Evolutionary conservation across 2,888 invertebrate genomes (phyloP).

Genomic region (Stenurella melanura): DNA sequence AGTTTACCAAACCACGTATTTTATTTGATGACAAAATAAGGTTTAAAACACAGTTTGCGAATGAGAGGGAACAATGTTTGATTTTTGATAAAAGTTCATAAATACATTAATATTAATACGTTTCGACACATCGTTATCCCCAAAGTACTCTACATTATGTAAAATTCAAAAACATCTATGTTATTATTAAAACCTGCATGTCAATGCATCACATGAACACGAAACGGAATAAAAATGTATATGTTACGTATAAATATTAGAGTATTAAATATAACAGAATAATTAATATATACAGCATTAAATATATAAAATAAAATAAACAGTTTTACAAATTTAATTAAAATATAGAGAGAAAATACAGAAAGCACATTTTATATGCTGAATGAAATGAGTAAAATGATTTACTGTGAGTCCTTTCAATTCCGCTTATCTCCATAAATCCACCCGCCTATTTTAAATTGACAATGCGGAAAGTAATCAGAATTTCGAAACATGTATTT

Average conservation of each 20-base stretch:
- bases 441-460: conserved; percentile 36
- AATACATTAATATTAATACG: neutral
- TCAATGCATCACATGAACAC: neutral
- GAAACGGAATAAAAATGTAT: neutral
- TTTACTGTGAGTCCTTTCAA: conserved; percentile 39
- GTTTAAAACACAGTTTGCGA: no score
- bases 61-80: neutral
- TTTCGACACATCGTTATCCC: neutral
- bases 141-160: neutral
- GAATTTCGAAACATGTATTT: conserved; percentile 47
- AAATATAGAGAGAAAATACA: conserved; percentile 40
- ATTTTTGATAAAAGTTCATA: neutral
- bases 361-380: conserved; percentile 35
- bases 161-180: neutral
- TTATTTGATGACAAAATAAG: neutral
- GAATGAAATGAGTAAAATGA: conserved; percentile 39
- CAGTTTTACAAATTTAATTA: conserved; percentile 34
- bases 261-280: neutral
- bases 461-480: conserved; percentile 54
- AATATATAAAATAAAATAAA: conserved; percentile 14
- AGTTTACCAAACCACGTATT: neutral
- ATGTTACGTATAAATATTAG: no score
- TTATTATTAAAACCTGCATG: neutral
- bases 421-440: conserved; percentile 40
- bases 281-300: neutral